These are phyloP conservation scores for Epicauta chinensis DNA, from an alignment of 1,140 invertebrate species.

Conservation along the genomic window DNA sequence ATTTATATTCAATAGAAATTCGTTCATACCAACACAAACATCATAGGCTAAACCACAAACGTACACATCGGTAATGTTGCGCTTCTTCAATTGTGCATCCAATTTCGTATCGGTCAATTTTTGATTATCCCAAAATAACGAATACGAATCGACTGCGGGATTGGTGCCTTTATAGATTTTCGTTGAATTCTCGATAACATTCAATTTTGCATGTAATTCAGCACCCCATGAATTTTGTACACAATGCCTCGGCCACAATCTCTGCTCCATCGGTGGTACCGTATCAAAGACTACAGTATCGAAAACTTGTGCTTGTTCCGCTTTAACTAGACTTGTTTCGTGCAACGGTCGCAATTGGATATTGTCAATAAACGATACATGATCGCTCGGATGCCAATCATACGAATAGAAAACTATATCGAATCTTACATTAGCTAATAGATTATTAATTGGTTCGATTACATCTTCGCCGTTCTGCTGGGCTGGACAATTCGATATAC, in stretches of 20 bases:
- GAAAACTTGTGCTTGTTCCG: slow-evolving; percentile 54
- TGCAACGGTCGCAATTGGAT: slow-evolving; percentile 46
- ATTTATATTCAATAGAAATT: background rate
- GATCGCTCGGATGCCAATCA: slow-evolving; percentile 78
- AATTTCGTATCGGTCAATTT: slow-evolving; percentile 58
- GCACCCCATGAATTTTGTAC: slow-evolving; percentile 69
- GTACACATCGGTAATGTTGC: slow-evolving; percentile 64
- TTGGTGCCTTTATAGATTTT: slow-evolving; percentile 67
- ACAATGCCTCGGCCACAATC: slow-evolving; percentile 74
- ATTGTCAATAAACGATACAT: slow-evolving; percentile 77
- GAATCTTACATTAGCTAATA: slow-evolving; percentile 60
- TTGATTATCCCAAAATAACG: slow-evolving; percentile 74
- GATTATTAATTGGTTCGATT: slow-evolving; percentile 62
- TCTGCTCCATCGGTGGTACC: slow-evolving; percentile 52
- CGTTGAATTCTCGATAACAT: slow-evolving; percentile 49
- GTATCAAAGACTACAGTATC: slow-evolving; percentile 67
- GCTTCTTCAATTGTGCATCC: slow-evolving; percentile 49
- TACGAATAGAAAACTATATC: slow-evolving; percentile 66
- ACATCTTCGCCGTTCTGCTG: slow-evolving; percentile 59
- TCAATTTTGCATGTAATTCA: slow-evolving; percentile 59
- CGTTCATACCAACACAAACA: slow-evolving; percentile 66
- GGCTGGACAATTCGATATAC: slow-evolving; percentile 58
- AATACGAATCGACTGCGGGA: slow-evolving; percentile 71
- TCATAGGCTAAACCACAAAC: slow-evolving; percentile 76
- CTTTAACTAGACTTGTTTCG: slow-evolving; percentile 42